Base-by-base conservation (phyloP, 2,888 invertebrate species). In the Hirudinaria manillensis region DNA sequence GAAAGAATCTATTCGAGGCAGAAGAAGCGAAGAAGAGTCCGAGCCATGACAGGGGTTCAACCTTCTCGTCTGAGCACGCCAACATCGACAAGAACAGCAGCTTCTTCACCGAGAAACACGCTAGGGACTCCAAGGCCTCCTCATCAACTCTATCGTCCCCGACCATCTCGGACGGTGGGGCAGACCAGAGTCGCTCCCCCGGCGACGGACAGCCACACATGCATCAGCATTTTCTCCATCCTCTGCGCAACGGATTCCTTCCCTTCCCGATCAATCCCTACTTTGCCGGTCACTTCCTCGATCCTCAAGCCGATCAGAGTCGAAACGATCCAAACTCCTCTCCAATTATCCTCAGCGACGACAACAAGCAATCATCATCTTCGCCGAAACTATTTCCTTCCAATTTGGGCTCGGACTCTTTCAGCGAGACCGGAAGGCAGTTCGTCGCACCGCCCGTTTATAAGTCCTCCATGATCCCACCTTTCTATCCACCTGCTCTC, bases 261-360 rank as follows among this genome's bases (percentile, higher is more conserved):
- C 70, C 70, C 29, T 70, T 70, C 29, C 51, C 70, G 2, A 27
- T 70, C 34, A 36, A 21, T 45, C 51, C 70, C 19, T 45, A 45
- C n/a, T 34, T 70, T 38, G 36, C 70, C 3, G 51, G 29, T 1
- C 45, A 70, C 24, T 29, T 24, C 38, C 27, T 51, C 36, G 38
- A 45, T 70, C 7, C 21, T n/a, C 21, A 38, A 29, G n/a, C 7
- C 45, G 45, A 45, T 45, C 45, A 45, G 16, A 45, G 13, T 10
- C 45, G 45, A 16, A 45, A 7, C 27, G 32, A 67, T n/a, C 67
- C 67, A 34, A n/a, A 21, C 45, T 34, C 45, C 6, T 21, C 27
- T 51, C 27, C 45, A 38, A 38, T 21, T 29, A 68, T 16, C 38
- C 70, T 70, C 45, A 38, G 6, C 21, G 21, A 38, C n/a, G n/a